Evolutionary conservation across 2,888 invertebrate species (phyloP), one percentile per base, ranked within the genome.

Genomic region (Eustalomyia histrio): DNA sequence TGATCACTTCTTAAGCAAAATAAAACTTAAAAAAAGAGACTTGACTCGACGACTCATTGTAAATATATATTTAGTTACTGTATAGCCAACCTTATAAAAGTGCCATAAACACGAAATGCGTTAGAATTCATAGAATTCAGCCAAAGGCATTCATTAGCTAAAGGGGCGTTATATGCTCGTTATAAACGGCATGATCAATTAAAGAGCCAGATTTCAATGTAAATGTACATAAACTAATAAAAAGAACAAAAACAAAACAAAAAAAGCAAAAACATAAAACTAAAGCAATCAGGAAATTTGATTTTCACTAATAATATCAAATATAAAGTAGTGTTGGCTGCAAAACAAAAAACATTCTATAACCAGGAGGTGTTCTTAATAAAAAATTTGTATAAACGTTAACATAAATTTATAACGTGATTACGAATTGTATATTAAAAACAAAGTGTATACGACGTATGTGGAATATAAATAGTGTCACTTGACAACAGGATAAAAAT

Each of bases 61-160:
- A 76, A 68, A 63, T 55, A 63, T 1, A n/a, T n/a, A n/a, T n/a
- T n/a, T n/a, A n/a, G n/a, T n/a, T n/a, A n/a, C n/a, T n/a, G n/a
- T 12, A 17, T 29, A 18, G 55, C 53, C 57, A 60, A 52, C 29
- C 9, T 57, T 24, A 73, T 43, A 63, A 72, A 50, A 17, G 55
- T 73, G 39, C 17, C 39, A 52, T 65, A 64, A 64, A 63, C 63
- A 76, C 76, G 72, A 75, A 60, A 71, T 75, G 79, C 74, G 68
- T 82, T 76, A 76, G 76, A 71, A 76, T 61, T 79, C 58, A 63
- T 55, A 76, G 72, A 76, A 79, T 73, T 79, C 69, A 78, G 88
- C 88, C 85, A 84, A 84, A 84, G 87, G 88, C 88, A 85, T 88
- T 88, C 88, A 88, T 88, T 88, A 88, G 88, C 88, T 88, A 85